Conservation (phyloP, 2,797 vertebrate genomes). For the Falco biarmicus region DNA sequence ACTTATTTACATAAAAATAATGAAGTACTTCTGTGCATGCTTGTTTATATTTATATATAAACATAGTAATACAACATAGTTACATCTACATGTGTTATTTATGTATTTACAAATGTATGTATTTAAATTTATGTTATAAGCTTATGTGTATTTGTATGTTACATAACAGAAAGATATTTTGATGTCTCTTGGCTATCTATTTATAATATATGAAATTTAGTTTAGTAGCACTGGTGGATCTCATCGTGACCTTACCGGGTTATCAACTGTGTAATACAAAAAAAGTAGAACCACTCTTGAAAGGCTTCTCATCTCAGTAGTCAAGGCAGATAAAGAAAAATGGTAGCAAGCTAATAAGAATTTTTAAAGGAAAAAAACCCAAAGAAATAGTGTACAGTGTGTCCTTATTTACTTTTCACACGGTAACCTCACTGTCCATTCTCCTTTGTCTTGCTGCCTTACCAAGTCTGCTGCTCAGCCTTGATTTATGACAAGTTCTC, state of each 20-base stretch:
- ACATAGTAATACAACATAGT: not conserved
- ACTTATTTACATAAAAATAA: not conserved
- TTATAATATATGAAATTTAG: not conserved
- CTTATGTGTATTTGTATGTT: not conserved
- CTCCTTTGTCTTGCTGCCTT: conserved; percentile 30
- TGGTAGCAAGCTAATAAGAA: not conserved
- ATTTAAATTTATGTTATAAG: not conserved
- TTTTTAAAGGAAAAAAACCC: not conserved
- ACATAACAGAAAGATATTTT: not conserved
- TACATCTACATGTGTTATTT: not conserved
- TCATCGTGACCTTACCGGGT: not conserved
- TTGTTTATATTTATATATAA: not conserved
- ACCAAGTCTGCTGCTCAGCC: not conserved
- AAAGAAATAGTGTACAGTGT: not conserved
- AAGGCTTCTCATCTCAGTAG: not conserved
- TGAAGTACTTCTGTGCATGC: not conserved
- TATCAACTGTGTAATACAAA: not conserved
- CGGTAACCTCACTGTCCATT: not conserved
- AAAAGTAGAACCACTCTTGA: not conserved
- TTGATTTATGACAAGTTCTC: conserved; percentile 49
- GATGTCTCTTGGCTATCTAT: not conserved
- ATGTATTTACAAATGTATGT: not conserved
- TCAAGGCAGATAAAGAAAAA: not conserved
- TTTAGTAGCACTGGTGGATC: not conserved
- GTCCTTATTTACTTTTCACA: conserved; percentile 46